These are phyloP conservation scores for Leucosticte australis DNA, from an alignment of 2,113 vertebrate species.

Conservation along the genomic window DNA sequence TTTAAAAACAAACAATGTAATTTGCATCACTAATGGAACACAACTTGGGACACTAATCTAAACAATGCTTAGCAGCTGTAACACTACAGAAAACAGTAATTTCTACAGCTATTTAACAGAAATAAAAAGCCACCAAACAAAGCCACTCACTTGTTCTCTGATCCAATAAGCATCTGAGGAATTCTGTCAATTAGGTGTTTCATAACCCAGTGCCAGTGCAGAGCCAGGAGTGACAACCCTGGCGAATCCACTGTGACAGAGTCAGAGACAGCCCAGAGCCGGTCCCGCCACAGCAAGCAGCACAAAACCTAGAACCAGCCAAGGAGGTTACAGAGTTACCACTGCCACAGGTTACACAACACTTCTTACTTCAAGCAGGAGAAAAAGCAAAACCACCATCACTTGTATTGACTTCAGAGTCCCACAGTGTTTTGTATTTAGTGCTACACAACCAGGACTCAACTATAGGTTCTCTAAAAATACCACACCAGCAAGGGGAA, in stretches of 20 bases:
- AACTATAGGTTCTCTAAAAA: background rate
- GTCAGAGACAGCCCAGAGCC: conserved; percentile 86
- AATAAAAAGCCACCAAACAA: background rate
- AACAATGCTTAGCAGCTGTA: background rate
- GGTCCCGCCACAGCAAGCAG: conserved; percentile 85
- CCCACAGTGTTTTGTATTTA: background rate
- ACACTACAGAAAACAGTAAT: background rate
- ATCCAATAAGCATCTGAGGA: conserved; percentile 82
- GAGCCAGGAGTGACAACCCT: conserved; percentile 85
- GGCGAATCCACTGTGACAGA: conserved; percentile 76
- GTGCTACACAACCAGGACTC: background rate
- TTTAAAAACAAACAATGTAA: background rate
- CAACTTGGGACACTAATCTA: background rate
- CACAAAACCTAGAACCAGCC: conserved; percentile 68
- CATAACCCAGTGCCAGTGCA: conserved; percentile 97
- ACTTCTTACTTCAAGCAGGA: background rate
- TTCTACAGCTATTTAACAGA: background rate
- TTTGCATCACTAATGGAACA: background rate
- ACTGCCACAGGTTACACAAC: background rate
- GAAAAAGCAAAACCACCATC: background rate
- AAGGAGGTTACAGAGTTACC: background rate
- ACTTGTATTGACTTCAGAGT: background rate
- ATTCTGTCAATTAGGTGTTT: conserved; percentile 85
- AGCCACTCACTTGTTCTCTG: conserved; percentile 80
- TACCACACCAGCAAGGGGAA: background rate